These are phyloP conservation scores for Apamea crenata DNA, from an alignment of 2,888 invertebrate genomes.

Conservation along the genomic window DNA sequence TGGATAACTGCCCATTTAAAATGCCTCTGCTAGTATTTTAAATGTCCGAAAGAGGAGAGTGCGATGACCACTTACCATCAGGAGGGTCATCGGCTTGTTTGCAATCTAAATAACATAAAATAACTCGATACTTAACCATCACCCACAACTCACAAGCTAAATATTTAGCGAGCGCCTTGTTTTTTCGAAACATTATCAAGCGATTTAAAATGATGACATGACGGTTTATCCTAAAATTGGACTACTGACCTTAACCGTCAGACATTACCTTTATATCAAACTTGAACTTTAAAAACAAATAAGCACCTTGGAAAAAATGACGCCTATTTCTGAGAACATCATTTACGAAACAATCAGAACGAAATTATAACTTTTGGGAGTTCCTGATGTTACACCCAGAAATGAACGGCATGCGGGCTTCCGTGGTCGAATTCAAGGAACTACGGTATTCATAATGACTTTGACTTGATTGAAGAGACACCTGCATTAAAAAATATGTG, in stretches of 20 bases:
- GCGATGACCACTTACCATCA: not conserved
- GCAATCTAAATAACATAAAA: not conserved
- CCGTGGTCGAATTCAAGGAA: constrained; percentile 52
- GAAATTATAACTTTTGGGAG: constrained; percentile 43
- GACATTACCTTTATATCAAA: constrained; percentile 38
- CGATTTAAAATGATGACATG: constrained; percentile 40
- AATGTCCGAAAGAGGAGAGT: not conserved
- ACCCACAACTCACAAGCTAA: not conserved
- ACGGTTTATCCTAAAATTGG: constrained; percentile 18
- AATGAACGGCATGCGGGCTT: constrained; percentile 50
- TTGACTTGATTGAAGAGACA: not conserved
- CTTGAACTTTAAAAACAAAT: constrained; percentile 54
- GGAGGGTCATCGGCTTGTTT: not conserved
- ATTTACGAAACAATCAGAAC: constrained; percentile 50
- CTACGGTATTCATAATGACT: constrained; percentile 34
- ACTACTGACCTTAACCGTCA: constrained; percentile 17
- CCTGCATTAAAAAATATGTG: not conserved
- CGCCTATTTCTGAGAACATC: constrained; percentile 40
- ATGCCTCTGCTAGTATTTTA: not conserved
- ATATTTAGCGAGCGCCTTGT: constrained; percentile 8
- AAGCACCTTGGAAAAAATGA: constrained; percentile 41
- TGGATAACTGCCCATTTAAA: too few relatives aligned
- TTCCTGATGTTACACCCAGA: constrained; percentile 44
- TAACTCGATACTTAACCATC: not conserved
- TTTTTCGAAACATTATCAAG: not conserved